Conservation (phyloP, 1,140 invertebrate species). For the Tribolium castaneum region DNA sequence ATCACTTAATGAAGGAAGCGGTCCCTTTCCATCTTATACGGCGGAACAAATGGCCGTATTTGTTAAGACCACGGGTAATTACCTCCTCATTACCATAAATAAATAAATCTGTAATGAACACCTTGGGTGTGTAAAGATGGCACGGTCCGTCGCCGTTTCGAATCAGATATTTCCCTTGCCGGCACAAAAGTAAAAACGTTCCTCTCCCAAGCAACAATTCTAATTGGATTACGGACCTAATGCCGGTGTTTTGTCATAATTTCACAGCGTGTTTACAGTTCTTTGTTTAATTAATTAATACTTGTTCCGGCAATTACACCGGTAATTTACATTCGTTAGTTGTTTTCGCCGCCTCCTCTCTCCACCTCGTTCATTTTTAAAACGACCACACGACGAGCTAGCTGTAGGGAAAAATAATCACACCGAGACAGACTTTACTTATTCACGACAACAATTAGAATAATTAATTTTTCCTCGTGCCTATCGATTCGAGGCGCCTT, state of each 20-base stretch:
- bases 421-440: too few relatives aligned
- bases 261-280: slow-evolving; percentile 46
- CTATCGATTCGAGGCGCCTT: slow-evolving; percentile 3
- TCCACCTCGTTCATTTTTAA: slow-evolving; percentile 7
- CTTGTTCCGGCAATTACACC: slow-evolving; percentile 48
- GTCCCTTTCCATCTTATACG: slow-evolving; percentile 30
- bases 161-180: slow-evolving; percentile 39
- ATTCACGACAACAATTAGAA: too few relatives aligned
- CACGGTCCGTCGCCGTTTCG: slow-evolving; percentile 46
- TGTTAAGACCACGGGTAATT: slow-evolving; percentile 47
- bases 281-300: slow-evolving; percentile 51
- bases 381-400: neutral
- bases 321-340: slow-evolving; percentile 47
- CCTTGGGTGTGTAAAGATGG: slow-evolving; percentile 50
- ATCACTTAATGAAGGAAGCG: slow-evolving; percentile 8
- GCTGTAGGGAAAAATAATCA: too few relatives aligned
- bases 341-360: slow-evolving; percentile 39
- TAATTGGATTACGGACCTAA: slow-evolving; percentile 46
- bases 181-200: neutral
- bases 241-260: slow-evolving; percentile 47
- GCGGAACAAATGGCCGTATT: slow-evolving; percentile 46
- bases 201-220: slow-evolving; percentile 13
- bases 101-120: slow-evolving; percentile 52
- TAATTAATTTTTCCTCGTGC: neutral
- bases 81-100: slow-evolving; percentile 49